These are phyloP conservation scores for Thecocarcelia acutangulata DNA, from an alignment of 2,888 invertebrate genomes.

Conservation along the genomic window DNA sequence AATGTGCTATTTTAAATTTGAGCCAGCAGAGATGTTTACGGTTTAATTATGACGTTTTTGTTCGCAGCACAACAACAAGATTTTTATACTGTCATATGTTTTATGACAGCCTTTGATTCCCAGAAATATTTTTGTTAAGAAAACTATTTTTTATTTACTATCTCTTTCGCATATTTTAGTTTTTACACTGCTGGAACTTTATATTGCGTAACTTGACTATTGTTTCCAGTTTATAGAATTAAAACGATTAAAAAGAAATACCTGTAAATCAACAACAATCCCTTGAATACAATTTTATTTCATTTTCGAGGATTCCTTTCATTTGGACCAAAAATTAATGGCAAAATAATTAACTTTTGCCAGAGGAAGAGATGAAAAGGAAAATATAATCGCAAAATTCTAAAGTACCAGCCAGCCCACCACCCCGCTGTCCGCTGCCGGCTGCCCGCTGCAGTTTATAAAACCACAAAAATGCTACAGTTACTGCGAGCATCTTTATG, in stretches of 20 bases:
- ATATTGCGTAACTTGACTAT: neutral
- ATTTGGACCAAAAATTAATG: conserved; percentile 66
- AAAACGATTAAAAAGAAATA: conserved; percentile 57
- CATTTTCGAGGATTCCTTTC: conserved; percentile 64
- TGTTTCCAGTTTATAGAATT: conserved; percentile 18
- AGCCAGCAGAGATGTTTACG: too few relatives aligned
- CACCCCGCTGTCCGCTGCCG: too few relatives aligned
- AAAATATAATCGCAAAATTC: neutral
- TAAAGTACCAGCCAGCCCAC: neutral
- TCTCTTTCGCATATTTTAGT: neutral
- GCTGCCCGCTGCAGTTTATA: neutral
- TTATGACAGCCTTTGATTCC: too few relatives aligned
- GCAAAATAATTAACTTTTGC: conserved; percentile 69
- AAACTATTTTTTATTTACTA: too few relatives aligned
- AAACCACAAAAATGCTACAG: conserved; percentile 42
- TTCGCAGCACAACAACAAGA: too few relatives aligned
- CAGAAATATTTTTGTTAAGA: too few relatives aligned
- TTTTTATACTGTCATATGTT: too few relatives aligned
- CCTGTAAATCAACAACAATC: conserved; percentile 64
- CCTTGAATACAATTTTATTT: conserved; percentile 64
- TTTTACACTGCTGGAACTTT: neutral
- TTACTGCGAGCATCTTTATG: neutral
- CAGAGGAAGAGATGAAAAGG: conserved; percentile 31
- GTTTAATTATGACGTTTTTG: too few relatives aligned
- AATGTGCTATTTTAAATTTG: too few relatives aligned